phyloP scores from a whole-genome alignment of 1,140 invertebrate genomes.

The honey bee (Apis mellifera) region DNA sequence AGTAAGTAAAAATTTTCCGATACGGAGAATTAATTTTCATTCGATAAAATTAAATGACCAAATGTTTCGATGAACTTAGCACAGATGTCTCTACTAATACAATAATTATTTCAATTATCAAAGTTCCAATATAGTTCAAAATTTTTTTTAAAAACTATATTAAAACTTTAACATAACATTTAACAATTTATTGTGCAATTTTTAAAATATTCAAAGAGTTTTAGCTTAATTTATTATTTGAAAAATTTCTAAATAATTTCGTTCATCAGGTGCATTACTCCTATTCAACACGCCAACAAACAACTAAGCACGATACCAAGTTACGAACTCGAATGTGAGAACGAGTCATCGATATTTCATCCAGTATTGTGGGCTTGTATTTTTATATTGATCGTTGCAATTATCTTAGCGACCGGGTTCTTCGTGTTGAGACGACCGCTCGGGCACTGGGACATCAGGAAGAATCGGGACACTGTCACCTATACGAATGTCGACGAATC shows the following conservation, averaged over 20 bases:
- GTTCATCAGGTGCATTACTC: constrained; percentile 70
- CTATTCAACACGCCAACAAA: constrained; percentile 62
- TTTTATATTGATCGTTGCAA: constrained; percentile 63
- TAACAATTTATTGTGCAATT: no score
- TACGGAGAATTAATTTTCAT: fast-evolving
- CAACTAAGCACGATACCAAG: constrained; percentile 67
- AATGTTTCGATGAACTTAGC: neutral
- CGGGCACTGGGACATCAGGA: constrained; percentile 71
- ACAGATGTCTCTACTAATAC: constrained; percentile 39
- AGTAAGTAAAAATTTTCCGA: constrained; percentile 62
- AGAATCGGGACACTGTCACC: constrained; percentile 73
- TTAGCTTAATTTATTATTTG: no score
- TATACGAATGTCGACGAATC: constrained; percentile 78
- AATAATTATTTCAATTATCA: no score
- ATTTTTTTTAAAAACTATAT: no score
- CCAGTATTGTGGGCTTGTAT: constrained; percentile 71
- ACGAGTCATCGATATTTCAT: constrained; percentile 54
- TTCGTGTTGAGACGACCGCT: constrained; percentile 70
- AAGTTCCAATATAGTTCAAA: neutral
- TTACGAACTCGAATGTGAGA: constrained; percentile 72
- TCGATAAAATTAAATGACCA: neutral
- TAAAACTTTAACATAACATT: no score
- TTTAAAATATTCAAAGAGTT: no score
- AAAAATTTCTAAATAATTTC: neutral
- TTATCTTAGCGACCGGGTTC: constrained; percentile 59